Conservation (phyloP, 2,888 invertebrate genomes). For the Bombylius major region DNA sequence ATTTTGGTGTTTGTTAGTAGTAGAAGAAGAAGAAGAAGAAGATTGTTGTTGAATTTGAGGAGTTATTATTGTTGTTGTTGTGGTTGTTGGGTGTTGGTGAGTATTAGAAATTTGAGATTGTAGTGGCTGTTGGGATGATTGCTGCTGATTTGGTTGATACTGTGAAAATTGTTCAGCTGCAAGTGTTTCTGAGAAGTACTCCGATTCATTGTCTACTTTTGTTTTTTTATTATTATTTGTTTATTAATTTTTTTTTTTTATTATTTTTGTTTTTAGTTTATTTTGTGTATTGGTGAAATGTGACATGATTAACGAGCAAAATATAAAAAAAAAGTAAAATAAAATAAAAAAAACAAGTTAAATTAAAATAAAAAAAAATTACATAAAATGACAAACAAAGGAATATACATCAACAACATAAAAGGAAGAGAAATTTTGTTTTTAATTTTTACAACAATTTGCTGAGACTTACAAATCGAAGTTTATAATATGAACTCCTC, state of each 20-base stretch:
- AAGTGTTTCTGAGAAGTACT: conserved; percentile 38
- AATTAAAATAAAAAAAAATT: too few species aligned
- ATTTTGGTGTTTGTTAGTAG: neutral
- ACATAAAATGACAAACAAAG: too few species aligned
- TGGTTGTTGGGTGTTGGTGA: conserved; percentile 23
- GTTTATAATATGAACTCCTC: too few species aligned
- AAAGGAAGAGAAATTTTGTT: too few species aligned
- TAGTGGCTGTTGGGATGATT: conserved; percentile 17
- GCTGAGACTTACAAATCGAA: too few species aligned
- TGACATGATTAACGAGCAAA: too few species aligned
- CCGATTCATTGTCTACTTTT: conserved; percentile 30
- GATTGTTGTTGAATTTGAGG: conserved; percentile 1
- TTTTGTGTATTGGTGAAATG: neutral
- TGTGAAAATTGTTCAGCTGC: conserved; percentile 39
- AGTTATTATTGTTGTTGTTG: conserved; percentile 24
- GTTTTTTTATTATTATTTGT: neutral
- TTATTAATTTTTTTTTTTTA: neutral
- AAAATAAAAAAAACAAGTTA: too few species aligned
- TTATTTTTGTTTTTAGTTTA: neutral
- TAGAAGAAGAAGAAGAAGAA: neutral
- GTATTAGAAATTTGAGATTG: conserved; percentile 12
- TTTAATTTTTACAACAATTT: too few species aligned
- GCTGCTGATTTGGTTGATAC: conserved; percentile 26
- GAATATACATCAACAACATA: too few species aligned
- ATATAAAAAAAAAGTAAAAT: too few species aligned